Percentiles rank a stretch among this genome's conserved stretches.
Conservation (phyloP, 35 echinoderm and acorn worm species). For the Lytechinus variegatus region DNA sequence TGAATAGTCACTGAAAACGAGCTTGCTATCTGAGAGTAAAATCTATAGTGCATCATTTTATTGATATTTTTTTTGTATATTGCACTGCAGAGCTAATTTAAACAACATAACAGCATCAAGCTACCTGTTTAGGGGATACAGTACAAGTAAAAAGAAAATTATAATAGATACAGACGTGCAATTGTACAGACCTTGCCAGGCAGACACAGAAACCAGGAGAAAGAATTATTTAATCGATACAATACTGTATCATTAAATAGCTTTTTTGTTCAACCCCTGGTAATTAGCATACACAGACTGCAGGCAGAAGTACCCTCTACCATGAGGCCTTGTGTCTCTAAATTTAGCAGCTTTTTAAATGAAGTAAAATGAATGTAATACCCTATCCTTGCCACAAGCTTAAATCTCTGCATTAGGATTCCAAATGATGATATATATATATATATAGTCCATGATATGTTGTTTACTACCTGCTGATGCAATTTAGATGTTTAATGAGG, state of each 20-base stretch:
- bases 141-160: too few relatives aligned
- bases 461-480: neutral
- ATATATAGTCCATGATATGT: neutral
- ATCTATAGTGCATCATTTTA: too few relatives aligned
- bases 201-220: too few relatives aligned
- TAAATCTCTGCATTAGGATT: neutral
- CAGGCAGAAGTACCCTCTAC: neutral
- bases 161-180: too few relatives aligned
- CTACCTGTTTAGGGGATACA: too few relatives aligned
- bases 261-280: neutral
- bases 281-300: neutral
- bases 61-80: too few relatives aligned
- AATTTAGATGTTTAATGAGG: constrained; percentile 1
- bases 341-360: neutral
- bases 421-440: neutral
- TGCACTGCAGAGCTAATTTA: too few relatives aligned
- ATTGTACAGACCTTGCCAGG: too few relatives aligned
- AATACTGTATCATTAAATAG: neutral
- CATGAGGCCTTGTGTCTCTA: neutral
- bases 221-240: neutral
- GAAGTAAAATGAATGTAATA: constrained; percentile 21
- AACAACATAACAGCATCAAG: too few relatives aligned
- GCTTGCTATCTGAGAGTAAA: too few relatives aligned
- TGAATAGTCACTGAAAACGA: too few relatives aligned
- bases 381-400: neutral